Evolutionary conservation across 2,888 invertebrate species (phyloP).

Genomic region (Meganola albula): DNA sequence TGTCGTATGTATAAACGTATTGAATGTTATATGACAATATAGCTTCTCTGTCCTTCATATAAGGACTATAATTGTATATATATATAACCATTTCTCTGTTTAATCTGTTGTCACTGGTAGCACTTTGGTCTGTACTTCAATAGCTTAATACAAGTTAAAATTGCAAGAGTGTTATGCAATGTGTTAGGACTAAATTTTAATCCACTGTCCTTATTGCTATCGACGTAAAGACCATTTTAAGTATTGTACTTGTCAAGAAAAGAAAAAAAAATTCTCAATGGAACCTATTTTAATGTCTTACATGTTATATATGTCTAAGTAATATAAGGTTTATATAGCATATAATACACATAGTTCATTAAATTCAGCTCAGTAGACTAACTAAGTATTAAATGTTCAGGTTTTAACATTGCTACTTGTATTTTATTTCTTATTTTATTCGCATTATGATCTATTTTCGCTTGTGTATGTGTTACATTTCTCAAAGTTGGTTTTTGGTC

Average conservation of each 20-base stretch:
- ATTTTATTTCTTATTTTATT: slow-evolving; percentile 20
- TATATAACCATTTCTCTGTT: slow-evolving; percentile 43
- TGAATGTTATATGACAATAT: slow-evolving; percentile 72
- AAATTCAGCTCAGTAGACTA: slow-evolving; percentile 63
- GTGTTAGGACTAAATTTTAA: no score
- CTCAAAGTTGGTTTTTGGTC: slow-evolving; percentile 65
- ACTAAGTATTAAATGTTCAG: slow-evolving; percentile 47
- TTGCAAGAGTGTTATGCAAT: no score
- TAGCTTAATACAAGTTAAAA: no score
- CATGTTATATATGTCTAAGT: slow-evolving; percentile 77
- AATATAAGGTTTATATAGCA: slow-evolving; percentile 57
- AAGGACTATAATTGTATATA: slow-evolving; percentile 40
- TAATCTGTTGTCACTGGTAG: slow-evolving; percentile 41
- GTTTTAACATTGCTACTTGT: slow-evolving; percentile 73
- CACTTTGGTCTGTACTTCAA: slow-evolving; percentile 46
- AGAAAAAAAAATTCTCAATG: slow-evolving; percentile 44
- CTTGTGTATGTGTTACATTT: slow-evolving; percentile 42
- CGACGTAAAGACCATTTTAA: slow-evolving; percentile 40
- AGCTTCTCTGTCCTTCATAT: slow-evolving; percentile 46
- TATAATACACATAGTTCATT: slow-evolving; percentile 51
- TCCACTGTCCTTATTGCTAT: slow-evolving; percentile 31
- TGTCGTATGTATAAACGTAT: slow-evolving; percentile 55
- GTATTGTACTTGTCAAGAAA: slow-evolving; percentile 47
- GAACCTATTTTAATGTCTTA: slow-evolving; percentile 68
- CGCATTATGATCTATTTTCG: slow-evolving; percentile 29